Base-by-base conservation (phyloP, 2,113 vertebrate species). In the Chiloscyllium plagiosum region DNA sequence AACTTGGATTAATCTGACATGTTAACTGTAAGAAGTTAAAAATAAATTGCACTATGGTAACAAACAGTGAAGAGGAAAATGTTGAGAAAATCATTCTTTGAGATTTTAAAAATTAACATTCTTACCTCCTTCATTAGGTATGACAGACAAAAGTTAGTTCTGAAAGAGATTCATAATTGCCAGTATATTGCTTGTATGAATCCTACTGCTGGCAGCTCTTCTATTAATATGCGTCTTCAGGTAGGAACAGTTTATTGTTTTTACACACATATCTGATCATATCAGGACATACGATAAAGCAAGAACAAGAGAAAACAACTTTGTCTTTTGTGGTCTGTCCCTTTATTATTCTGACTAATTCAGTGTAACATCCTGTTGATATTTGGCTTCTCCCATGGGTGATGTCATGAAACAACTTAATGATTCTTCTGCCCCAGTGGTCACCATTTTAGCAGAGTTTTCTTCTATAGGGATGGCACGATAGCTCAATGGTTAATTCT, bases 141-240 rank as follows among this genome's bases (percentile, higher is more conserved):
- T 98, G 99, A 99, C 98, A 98, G 99, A 97, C 98, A 99, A 97
- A 99, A 98, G 97, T 97, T 98, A 96, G 97, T 97, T 95, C 97
- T 99, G 97, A 99, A 99, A 98, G 99, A 98, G 97, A 98, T 98
- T 96, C 98, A 98, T 97, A 98, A 98, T 97, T 99, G 98, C 97
- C 98, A 98, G 97, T 97, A 97, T 96, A 98, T 98, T 97, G 99
- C 98, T 97, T 98, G 98, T 97, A 98, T 99, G 99, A 99, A 99
- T 98, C 98, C 98, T 96, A 98, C 98, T 92, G 98, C 98, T 97
- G 98, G 98, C 97, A 99, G 98, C 97, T 99, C 99, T 97, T 99
- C 98, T 96, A 98, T 99, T 97, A 98, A 99, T 98, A 98, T 98
- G 97, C 97, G 98, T 97, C 98, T 99, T 96, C 98, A 98, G 98